Percentiles rank a stretch among this genome's conserved stretches.
phyloP scores from a whole-genome alignment of 2,113 vertebrate genomes.

The Phylloscopus whistleri region DNA sequence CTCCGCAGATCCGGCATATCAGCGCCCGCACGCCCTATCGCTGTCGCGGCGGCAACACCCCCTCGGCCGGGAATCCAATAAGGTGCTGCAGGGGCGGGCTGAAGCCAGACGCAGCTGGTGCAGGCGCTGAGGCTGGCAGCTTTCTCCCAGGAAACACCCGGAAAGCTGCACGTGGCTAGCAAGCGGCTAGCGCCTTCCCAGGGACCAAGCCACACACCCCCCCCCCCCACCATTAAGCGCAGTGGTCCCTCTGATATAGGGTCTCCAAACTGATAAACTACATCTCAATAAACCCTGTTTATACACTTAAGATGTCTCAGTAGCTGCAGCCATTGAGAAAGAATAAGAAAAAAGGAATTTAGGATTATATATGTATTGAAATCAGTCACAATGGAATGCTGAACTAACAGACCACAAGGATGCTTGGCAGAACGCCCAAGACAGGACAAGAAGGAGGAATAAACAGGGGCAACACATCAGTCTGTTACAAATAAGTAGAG shows the following conservation, averaged over 20 bases:
- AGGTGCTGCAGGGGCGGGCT: conserved; percentile 35
- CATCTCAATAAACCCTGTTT: neutral
- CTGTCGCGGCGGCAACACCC: neutral
- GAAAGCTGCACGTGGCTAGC: fast-evolving
- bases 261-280: neutral
- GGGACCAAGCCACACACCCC: fast-evolving
- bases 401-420: neutral
- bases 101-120: neutral
- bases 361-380: neutral
- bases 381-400: neutral
- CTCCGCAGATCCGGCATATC: neutral
- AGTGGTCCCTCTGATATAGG: too few relatives aligned
- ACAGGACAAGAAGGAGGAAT: neutral
- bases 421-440: neutral
- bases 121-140: fast-evolving
- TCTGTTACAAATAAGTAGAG: too few relatives aligned
- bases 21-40: neutral
- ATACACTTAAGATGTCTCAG: neutral
- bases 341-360: neutral
- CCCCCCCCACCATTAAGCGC: fast-evolving
- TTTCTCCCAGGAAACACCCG: fast-evolving
- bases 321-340: neutral
- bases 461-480: neutral
- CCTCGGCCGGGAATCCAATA: neutral
- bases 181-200: fast-evolving